These are phyloP conservation scores for Microplitis mediator DNA, from an alignment of 1,140 invertebrate species.

Conservation along the genomic window DNA sequence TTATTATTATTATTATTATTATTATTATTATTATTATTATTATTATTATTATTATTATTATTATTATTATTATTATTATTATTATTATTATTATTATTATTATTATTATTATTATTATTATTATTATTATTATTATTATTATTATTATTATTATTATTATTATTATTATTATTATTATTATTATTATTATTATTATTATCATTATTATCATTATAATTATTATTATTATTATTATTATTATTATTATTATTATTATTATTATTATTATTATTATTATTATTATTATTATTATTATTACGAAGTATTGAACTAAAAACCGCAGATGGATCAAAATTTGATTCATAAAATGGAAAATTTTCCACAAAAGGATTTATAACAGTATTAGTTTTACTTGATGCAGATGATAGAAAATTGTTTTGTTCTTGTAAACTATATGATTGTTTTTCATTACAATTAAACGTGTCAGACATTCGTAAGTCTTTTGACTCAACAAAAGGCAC, in stretches of 20 bases:
- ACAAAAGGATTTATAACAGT: slow-evolving; percentile 39
- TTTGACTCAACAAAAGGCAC: slow-evolving; percentile 16
- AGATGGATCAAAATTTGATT: slow-evolving; percentile 47
- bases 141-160: slow-evolving; percentile 31
- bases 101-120: slow-evolving; percentile 34
- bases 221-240: slow-evolving; percentile 10
- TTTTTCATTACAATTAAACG: background rate
- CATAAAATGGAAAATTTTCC: slow-evolving; percentile 41
- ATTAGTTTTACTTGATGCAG: slow-evolving; percentile 17
- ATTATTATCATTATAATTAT: slow-evolving; percentile 32
- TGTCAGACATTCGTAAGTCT: background rate
- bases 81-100: slow-evolving; percentile 15
- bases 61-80: slow-evolving; percentile 33
- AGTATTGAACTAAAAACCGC: slow-evolving; percentile 22
- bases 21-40: slow-evolving; percentile 26
- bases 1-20: slow-evolving; percentile 32
- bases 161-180: slow-evolving; percentile 22
- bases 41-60: slow-evolving; percentile 25
- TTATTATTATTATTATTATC: slow-evolving; percentile 28
- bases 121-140: slow-evolving; percentile 9
- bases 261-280: slow-evolving; percentile 34
- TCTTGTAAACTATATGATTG: background rate
- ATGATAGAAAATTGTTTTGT: slow-evolving; percentile 11
- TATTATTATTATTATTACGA: slow-evolving; percentile 14
- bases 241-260: slow-evolving; percentile 31